Evolutionary conservation across 2,888 invertebrate species (phyloP).

Genomic region (Lithophane ornitopus): DNA sequence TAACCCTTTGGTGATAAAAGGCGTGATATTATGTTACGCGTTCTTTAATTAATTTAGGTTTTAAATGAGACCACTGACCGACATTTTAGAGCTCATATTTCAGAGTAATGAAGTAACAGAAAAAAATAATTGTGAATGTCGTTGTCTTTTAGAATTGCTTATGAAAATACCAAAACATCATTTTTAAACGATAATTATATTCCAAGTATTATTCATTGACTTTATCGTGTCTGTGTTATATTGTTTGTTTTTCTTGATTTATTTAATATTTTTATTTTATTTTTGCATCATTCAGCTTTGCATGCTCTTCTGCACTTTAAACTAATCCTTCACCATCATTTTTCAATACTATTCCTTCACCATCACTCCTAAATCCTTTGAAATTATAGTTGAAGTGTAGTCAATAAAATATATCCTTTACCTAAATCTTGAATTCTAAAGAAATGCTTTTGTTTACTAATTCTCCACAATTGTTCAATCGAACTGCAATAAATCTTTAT

Average conservation of each 20-base stretch:
- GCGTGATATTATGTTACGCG: background rate
- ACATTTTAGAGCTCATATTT: background rate
- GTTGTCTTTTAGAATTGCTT: background rate
- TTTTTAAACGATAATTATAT: background rate
- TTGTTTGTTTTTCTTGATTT: background rate
- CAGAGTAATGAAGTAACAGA: background rate
- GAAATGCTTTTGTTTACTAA: slow-evolving; percentile 2
- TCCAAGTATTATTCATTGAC: background rate
- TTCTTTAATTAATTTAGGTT: background rate
- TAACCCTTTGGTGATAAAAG: background rate
- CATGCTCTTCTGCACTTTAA: slow-evolving; percentile 25
- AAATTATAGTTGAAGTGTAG: background rate
- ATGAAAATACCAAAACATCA: background rate
- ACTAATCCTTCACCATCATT: background rate
- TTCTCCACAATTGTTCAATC: background rate
- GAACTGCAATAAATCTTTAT: slow-evolving; percentile 10
- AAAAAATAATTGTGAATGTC: background rate
- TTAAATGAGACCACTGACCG: background rate
- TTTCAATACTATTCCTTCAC: background rate
- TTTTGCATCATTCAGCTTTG: slow-evolving; percentile 26
- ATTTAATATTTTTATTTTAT: background rate
- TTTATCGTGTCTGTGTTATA: background rate
- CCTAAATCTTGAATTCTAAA: background rate
- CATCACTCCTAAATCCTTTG: background rate
- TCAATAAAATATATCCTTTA: background rate